Evolutionary conservation across 2,113 vertebrate genomes (phyloP).

Genomic region (Microcebus ravelobensis): DNA sequence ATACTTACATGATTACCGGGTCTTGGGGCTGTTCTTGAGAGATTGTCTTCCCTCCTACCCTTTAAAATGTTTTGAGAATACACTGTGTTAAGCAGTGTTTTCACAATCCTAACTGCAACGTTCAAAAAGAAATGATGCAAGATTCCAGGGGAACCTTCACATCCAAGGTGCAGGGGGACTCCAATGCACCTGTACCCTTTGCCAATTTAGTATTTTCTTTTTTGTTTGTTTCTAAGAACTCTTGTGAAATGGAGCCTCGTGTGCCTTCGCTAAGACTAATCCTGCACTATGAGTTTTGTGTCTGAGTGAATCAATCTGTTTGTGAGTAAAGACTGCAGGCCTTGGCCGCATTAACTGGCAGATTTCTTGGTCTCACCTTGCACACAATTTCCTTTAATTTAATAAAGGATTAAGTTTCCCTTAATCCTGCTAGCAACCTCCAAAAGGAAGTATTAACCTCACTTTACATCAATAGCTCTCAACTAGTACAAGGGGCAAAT

Average conservation of each 20-base stretch:
- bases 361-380: neutral
- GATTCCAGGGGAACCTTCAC: neutral
- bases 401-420: neutral
- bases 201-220: neutral
- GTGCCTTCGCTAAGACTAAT: neutral
- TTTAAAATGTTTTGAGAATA: neutral
- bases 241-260: neutral
- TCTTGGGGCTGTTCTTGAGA: neutral
- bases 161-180: too few species aligned
- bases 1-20: fast-evolving
- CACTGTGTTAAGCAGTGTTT: neutral
- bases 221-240: neutral
- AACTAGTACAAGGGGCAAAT: fast-evolving
- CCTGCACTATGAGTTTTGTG: neutral
- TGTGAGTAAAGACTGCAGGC: fast-evolving
- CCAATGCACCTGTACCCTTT: neutral
- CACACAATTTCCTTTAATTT: neutral
- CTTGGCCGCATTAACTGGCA: too few species aligned
- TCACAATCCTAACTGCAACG: neutral
- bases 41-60: fast-evolving
- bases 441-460: neutral
- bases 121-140: neutral
- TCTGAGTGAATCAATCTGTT: neutral
- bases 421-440: neutral
- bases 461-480: neutral